Percentiles rank a stretch among this genome's conserved stretches.
Conservation (phyloP, 92 coral and sea anemone genomes). For the Metridium senile region DNA sequence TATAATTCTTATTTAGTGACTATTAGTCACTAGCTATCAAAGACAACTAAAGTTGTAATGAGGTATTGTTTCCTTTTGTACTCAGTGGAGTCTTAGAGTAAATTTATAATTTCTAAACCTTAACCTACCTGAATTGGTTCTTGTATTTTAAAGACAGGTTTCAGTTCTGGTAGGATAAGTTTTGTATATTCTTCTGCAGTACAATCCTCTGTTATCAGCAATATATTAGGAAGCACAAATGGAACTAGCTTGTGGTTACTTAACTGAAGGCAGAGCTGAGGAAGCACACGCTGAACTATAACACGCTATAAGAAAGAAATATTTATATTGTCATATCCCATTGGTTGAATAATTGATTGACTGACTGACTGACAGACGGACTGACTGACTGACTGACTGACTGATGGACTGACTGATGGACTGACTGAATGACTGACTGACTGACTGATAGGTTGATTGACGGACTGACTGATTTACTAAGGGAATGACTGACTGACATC, state of each 20-base stretch:
- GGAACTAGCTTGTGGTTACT: conserved; percentile 91
- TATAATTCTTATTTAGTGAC: too few relatives aligned
- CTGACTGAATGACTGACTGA: too few relatives aligned
- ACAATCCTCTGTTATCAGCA: conserved; percentile 92
- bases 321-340: neutral
- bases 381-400: neutral
- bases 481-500: neutral
- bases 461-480: neutral
- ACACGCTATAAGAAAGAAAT: conserved; percentile 64
- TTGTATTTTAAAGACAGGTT: conserved; percentile 93
- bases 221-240: conserved; percentile 91
- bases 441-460: too few relatives aligned
- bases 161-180: conserved; percentile 80
- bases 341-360: too few relatives aligned
- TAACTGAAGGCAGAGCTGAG: conserved; percentile 92
- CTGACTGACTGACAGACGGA: too few relatives aligned
- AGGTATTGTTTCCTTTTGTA: too few relatives aligned
- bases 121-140: conserved; percentile 86
- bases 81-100: too few relatives aligned
- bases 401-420: neutral
- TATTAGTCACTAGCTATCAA: too few relatives aligned
- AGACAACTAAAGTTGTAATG: too few relatives aligned
- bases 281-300: conserved; percentile 85
- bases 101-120: too few relatives aligned
- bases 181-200: conserved; percentile 69